A percentile compares a stretch with the other conserved stretches of the same genome.
These are phyloP conservation scores for Ivindomyrus marchei DNA, from an alignment of 2,113 vertebrate genomes.

Conservation along the genomic window DNA sequence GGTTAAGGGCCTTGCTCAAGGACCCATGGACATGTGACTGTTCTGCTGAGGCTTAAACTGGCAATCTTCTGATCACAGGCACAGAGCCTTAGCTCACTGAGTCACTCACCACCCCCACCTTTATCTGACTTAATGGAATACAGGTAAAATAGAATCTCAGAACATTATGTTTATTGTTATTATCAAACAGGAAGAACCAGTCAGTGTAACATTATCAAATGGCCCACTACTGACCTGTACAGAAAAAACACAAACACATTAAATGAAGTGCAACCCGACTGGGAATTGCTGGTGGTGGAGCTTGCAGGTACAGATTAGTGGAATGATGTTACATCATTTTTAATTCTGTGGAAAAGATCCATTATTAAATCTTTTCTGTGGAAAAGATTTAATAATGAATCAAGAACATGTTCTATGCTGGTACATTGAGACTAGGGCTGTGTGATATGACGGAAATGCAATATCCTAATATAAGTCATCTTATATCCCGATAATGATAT, in stretches of 20 bases:
- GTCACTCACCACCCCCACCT: background rate
- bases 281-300: background rate
- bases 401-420: too few relatives aligned
- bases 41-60: background rate
- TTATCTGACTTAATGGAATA: background rate
- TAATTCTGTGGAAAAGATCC: background rate
- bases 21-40: background rate
- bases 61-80: background rate
- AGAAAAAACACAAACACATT: background rate
- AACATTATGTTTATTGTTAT: background rate
- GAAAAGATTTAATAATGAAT: background rate
- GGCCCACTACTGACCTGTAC: background rate
- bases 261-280: background rate
- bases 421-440: too few relatives aligned
- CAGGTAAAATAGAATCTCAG: background rate
- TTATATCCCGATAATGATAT: too few relatives aligned
- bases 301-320: background rate
- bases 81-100: too few relatives aligned
- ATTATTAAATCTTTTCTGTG: background rate
- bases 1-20: background rate
- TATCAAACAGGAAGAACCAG: background rate
- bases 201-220: background rate
- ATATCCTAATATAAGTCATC: too few relatives aligned
- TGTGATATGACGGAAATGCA: too few relatives aligned
- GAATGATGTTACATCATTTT: background rate